Percentiles rank a stretch among this genome's conserved stretches.
Evolutionary conservation across 2,113 vertebrate genomes (phyloP).

Genomic region (Tiliqua scincoides): DNA sequence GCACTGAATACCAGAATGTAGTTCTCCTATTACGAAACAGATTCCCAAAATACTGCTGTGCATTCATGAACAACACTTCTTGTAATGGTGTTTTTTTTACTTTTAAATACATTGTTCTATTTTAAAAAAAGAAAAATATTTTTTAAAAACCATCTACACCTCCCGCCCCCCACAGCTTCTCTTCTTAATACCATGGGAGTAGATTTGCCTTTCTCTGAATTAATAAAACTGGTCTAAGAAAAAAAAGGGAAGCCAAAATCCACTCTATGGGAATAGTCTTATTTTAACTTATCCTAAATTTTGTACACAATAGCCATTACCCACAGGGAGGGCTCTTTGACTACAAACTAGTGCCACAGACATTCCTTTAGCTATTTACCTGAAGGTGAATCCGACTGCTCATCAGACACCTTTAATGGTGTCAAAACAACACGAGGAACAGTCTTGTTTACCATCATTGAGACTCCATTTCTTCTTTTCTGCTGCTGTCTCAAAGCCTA

Average conservation of each 20-base stretch:
- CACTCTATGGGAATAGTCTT: slow-evolving; percentile 51
- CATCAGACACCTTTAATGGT: slow-evolving; percentile 88
- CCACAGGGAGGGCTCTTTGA: slow-evolving; percentile 56
- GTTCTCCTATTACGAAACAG: slow-evolving; percentile 65
- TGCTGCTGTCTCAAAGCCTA: slow-evolving; percentile 89
- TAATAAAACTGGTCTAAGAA: slow-evolving; percentile 48
- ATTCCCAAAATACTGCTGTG: slow-evolving; percentile 60
- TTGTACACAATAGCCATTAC: slow-evolving; percentile 41
- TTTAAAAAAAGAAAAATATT: no score
- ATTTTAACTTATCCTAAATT: slow-evolving; percentile 56
- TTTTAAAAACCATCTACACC: neutral
- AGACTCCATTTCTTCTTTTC: slow-evolving; percentile 89
- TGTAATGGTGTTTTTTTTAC: slow-evolving; percentile 38
- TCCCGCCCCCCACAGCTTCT: no score
- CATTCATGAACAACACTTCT: slow-evolving; percentile 54
- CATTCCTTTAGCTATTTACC: slow-evolving; percentile 77
- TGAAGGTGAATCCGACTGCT: slow-evolving; percentile 88
- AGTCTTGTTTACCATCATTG: slow-evolving; percentile 91
- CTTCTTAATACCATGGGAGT: slow-evolving; percentile 32
- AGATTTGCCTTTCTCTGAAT: slow-evolving; percentile 47
- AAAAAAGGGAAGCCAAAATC: slow-evolving; percentile 57
- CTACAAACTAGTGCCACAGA: slow-evolving; percentile 49
- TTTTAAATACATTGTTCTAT: slow-evolving; percentile 43
- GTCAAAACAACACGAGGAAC: slow-evolving; percentile 88
- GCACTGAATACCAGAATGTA: slow-evolving; percentile 67